Evolutionary conservation across 2,888 invertebrate genomes (phyloP), one percentile per base, ranked within the genome.

Genomic region (Polymixis lichenea): DNA sequence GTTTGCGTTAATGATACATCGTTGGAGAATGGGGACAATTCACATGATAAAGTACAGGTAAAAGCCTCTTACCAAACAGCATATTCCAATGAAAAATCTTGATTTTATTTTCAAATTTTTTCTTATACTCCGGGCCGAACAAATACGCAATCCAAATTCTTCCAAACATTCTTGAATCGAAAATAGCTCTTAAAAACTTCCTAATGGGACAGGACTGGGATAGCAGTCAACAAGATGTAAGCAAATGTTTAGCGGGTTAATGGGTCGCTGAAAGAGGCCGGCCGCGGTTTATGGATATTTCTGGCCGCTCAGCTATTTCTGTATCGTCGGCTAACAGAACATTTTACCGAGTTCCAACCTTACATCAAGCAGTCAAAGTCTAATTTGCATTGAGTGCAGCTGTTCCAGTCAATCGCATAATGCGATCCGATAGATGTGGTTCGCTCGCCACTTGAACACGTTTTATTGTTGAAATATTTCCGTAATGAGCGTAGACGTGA

Each of bases 241-340:
- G 72, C 65, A 74, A 62, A 82, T 68, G 56, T 83, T 82, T 71
- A 87, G 51, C 77, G 71, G 89, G 86, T 87, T 89, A 80, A 72
- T 81, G 87, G 87, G 88, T 75, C 86, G 84, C 77, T 72, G 74
- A 80, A 75, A 71, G 81, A 78, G 84, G 76, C 84, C 88, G 62
- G 83, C 72, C 77, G 80, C 71, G 82, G 75, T 84, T 75, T 87
- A 77, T 84, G 78, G 80, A 69, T 87, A 89, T 89, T 87, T 88
- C 75, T 79, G 88, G 83, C 51, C 78, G 87, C 87, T 87, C 80
- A 25, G 79, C 82, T 87, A 87, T 87, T 87, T 84, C 73, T 87
- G 86, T 71, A 73, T 49, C 70, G 49, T 51, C 73, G 69, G 72
- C 73, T 71, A 62, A 60, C 56, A 28, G 22, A 28, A 46, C n/a